Evolutionary conservation across 1,140 invertebrate genomes (phyloP).

Genomic region (Rhynchophorus ferrugineus): DNA sequence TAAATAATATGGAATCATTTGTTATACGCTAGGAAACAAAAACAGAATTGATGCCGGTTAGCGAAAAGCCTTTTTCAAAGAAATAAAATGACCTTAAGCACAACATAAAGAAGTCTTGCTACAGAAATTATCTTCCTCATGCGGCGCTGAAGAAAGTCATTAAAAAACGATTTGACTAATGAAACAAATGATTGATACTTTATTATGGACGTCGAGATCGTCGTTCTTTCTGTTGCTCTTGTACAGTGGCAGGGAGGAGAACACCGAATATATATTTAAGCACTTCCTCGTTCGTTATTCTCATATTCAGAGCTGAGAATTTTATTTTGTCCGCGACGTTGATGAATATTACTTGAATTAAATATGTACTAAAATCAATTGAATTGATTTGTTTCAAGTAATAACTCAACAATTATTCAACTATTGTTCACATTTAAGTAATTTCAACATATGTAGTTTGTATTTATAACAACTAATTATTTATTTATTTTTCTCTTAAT

Average conservation of each 20-base stretch:
- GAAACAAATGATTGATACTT: conserved; percentile 39
- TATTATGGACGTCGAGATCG: conserved; percentile 27
- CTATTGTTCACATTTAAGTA: too few species aligned
- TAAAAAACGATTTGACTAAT: conserved; percentile 39
- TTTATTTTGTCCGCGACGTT: too few species aligned
- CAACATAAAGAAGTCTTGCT: conserved; percentile 15
- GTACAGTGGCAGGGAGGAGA: conserved; percentile 21
- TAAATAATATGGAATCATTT: neutral
- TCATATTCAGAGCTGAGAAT: conserved; percentile 15
- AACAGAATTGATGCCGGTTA: neutral
- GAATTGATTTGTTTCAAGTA: too few species aligned
- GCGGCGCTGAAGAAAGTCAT: conserved; percentile 33
- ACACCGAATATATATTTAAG: conserved; percentile 17
- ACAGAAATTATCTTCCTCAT: conserved; percentile 23
- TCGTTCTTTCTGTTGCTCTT: conserved; percentile 17
- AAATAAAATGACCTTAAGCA: conserved; percentile 14
- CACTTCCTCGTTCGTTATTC: conserved; percentile 15
- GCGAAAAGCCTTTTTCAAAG: neutral
- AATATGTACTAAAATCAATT: too few species aligned
- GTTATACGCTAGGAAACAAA: neutral
- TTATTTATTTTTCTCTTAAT: too few species aligned
- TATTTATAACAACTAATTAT: too few species aligned
- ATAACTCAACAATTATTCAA: too few species aligned
- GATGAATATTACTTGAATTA: too few species aligned
- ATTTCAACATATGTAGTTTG: too few species aligned